Evolutionary conservation across 2,888 invertebrate genomes (phyloP).

Genomic region (Rugalucina vietnamica): DNA sequence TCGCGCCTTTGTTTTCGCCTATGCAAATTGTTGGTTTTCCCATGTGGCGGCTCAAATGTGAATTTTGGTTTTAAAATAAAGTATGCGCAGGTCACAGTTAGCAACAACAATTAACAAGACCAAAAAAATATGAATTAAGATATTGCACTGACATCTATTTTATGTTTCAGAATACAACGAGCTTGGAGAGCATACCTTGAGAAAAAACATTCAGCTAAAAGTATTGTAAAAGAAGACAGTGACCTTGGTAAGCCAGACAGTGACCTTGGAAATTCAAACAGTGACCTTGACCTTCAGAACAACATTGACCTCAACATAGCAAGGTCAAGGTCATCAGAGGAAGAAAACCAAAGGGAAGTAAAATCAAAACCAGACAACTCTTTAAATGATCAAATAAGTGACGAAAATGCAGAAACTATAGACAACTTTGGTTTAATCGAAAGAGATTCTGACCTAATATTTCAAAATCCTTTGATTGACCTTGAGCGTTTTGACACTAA

Average conservation of each 20-base stretch:
- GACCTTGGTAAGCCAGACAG: too few relatives aligned
- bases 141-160: too few relatives aligned
- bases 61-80: too few relatives aligned
- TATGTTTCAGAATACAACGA: constrained; percentile 73
- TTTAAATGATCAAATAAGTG: not conserved
- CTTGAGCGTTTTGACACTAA: not conserved
- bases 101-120: too few relatives aligned
- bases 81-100: too few relatives aligned
- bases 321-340: not conserved
- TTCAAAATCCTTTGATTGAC: not conserved
- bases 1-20: too few relatives aligned
- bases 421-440: not conserved
- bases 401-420: not conserved
- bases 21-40: too few relatives aligned
- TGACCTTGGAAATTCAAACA: too few relatives aligned
- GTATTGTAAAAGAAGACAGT: not conserved
- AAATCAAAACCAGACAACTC: not conserved
- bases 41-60: too few relatives aligned
- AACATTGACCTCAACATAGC: too few relatives aligned
- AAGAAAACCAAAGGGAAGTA: not conserved
- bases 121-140: too few relatives aligned
- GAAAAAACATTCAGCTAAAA: constrained; percentile 2
- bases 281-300: not conserved
- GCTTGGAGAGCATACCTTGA: constrained; percentile 70
- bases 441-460: not conserved